Conservation (phyloP, 2,888 invertebrate species). For the Penaeus monodon region DNA sequence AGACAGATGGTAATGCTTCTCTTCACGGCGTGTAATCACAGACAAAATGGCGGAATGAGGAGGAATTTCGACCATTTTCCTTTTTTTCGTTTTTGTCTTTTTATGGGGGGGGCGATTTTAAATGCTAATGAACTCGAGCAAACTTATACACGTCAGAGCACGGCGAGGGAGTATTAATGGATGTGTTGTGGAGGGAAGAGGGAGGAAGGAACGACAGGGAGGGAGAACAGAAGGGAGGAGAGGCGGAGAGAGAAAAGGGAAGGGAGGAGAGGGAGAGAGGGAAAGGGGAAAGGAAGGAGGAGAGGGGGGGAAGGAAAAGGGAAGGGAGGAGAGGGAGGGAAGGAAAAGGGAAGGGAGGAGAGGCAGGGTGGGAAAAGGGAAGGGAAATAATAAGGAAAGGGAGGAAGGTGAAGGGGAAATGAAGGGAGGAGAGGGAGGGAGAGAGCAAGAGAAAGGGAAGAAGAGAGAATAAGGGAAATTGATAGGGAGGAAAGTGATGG, state of each 20-base stretch:
- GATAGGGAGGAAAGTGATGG: no score
- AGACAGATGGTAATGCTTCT: neutral
- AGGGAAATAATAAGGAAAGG: no score
- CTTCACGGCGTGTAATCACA: neutral
- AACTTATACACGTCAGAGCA: no score
- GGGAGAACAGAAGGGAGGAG: neutral
- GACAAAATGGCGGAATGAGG: neutral
- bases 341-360: neutral
- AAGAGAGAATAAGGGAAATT: no score
- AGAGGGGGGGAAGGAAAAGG: no score
- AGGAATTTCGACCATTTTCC: neutral
- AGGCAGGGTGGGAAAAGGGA: neutral
- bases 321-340: neutral
- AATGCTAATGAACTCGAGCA: no score
- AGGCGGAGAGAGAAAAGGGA: no score
- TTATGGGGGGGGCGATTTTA: no score
- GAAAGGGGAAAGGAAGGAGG: neutral
- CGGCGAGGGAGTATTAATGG: no score
- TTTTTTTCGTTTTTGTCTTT: no score
- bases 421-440: no score
- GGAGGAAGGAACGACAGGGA: neutral
- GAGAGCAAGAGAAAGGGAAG: rapidly evolving
- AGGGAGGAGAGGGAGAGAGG: neutral
- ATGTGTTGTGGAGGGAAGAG: neutral
- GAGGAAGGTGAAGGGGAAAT: no score